Conservation (phyloP, 2,797 vertebrate genomes). For the Caiman crocodilus region DNA sequence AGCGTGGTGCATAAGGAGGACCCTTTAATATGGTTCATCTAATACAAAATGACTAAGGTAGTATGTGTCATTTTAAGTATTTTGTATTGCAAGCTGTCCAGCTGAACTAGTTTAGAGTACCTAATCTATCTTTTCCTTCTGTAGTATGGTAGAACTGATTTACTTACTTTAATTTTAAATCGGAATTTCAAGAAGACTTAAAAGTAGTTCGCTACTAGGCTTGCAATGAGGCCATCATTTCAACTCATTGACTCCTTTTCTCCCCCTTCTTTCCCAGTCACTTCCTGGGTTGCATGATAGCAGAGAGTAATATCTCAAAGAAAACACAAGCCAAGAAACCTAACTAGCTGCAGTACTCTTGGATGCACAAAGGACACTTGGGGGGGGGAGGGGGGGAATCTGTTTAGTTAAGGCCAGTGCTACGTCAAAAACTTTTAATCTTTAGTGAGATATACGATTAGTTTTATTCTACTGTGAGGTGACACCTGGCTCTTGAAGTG, state of each 20-base stretch:
- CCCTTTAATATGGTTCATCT: background rate
- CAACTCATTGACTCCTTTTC: background rate
- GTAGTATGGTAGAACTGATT: background rate
- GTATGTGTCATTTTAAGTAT: background rate
- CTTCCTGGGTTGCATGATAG: no score
- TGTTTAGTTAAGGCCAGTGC: no score
- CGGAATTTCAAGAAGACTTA: background rate
- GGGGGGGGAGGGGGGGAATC: no score
- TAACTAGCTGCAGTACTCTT: background rate
- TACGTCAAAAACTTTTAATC: no score
- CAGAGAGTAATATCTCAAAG: background rate
- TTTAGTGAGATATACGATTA: no score
- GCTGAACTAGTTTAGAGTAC: slow-evolving; percentile 2
- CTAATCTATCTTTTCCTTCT: slow-evolving; percentile 13
- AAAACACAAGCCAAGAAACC: background rate
- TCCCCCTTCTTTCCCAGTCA: background rate
- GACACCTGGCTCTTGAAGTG: no score
- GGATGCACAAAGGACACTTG: background rate
- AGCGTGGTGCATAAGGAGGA: background rate
- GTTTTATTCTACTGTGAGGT: no score
- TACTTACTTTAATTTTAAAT: background rate
- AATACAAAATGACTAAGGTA: background rate
- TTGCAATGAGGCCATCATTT: background rate
- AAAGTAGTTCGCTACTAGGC: background rate
- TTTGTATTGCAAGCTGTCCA: background rate